Conservation (phyloP, 2,888 invertebrate genomes). For the Automeris io region DNA sequence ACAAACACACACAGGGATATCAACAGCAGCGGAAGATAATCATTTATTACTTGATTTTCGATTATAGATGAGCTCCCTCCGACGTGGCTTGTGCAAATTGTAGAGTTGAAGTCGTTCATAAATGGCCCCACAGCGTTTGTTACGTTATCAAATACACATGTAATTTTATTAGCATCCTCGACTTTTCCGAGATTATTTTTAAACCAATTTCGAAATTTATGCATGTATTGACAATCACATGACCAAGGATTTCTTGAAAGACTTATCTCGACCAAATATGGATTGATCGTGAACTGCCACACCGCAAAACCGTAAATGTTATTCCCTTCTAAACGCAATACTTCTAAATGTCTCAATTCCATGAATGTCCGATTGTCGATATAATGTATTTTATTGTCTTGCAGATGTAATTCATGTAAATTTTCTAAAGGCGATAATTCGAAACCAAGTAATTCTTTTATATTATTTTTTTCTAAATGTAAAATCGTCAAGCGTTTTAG, state of each 20-base stretch:
- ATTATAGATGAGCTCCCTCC: slow-evolving; percentile 85
- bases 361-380: slow-evolving; percentile 92
- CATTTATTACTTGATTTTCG: slow-evolving; percentile 86
- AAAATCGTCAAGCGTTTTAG: slow-evolving; percentile 86
- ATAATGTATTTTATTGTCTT: slow-evolving; percentile 88
- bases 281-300: slow-evolving; percentile 90
- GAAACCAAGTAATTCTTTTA: slow-evolving; percentile 86
- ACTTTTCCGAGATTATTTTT: slow-evolving; percentile 88
- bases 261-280: slow-evolving; percentile 91
- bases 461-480: slow-evolving; percentile 91
- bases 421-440: slow-evolving; percentile 89
- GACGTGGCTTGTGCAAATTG: slow-evolving; percentile 84
- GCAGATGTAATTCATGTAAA: slow-evolving; percentile 90
- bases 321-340: slow-evolving; percentile 90
- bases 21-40: slow-evolving; percentile 86
- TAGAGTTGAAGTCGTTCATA: slow-evolving; percentile 86
- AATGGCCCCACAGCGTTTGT: slow-evolving; percentile 83
- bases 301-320: slow-evolving; percentile 88
- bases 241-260: slow-evolving; percentile 92
- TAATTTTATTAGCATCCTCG: slow-evolving; percentile 84
- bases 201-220: slow-evolving; percentile 88
- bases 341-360: slow-evolving; percentile 87
- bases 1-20: slow-evolving; percentile 87
- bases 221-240: slow-evolving; percentile 91
- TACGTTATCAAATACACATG: slow-evolving; percentile 85